Evolutionary conservation across 92 coral and sea anemone species (phyloP).

Genomic region (Porites lobata): DNA sequence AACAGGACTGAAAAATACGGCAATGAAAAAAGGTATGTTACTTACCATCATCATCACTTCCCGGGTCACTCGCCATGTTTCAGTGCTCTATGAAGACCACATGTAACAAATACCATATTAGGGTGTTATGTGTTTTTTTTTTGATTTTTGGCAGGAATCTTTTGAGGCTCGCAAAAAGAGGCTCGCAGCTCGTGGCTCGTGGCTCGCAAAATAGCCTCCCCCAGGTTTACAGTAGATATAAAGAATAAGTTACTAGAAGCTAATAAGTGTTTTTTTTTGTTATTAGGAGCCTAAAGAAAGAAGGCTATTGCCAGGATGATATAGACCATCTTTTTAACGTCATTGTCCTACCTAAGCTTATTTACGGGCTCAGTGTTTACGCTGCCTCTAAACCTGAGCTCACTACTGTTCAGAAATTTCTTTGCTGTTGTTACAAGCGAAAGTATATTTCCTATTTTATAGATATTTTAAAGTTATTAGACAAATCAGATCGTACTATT

Average conservation of each 20-base stretch:
- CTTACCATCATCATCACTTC: conserved; percentile 4
- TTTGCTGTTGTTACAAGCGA: too few relatives aligned
- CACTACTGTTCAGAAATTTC: too few relatives aligned
- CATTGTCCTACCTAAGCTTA: conserved; percentile 29
- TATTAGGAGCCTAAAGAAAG: too few relatives aligned
- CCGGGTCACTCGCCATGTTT: background rate
- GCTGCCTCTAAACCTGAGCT: too few relatives aligned
- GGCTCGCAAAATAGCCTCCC: background rate
- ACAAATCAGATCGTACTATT: too few relatives aligned
- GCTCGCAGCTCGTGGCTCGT: background rate
- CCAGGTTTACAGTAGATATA: too few relatives aligned
- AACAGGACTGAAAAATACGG: too few relatives aligned
- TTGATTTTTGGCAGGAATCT: too few relatives aligned
- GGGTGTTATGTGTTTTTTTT: background rate
- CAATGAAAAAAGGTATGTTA: background rate
- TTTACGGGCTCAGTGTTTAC: conserved; percentile 47
- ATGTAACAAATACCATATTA: conserved; percentile 10
- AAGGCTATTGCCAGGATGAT: conserved; percentile 51
- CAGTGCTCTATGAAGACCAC: conserved; percentile 2
- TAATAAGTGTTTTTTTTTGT: too few relatives aligned
- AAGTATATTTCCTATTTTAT: too few relatives aligned
- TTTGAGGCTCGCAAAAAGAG: background rate
- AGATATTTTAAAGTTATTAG: too few relatives aligned
- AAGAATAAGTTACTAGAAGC: too few relatives aligned
- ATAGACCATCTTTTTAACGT: conserved; percentile 40